A percentile compares a stretch with the other conserved stretches of the same genome.
Evolutionary conservation across 2,113 vertebrate genomes (phyloP).

Genomic region (Gambusia affinis): DNA sequence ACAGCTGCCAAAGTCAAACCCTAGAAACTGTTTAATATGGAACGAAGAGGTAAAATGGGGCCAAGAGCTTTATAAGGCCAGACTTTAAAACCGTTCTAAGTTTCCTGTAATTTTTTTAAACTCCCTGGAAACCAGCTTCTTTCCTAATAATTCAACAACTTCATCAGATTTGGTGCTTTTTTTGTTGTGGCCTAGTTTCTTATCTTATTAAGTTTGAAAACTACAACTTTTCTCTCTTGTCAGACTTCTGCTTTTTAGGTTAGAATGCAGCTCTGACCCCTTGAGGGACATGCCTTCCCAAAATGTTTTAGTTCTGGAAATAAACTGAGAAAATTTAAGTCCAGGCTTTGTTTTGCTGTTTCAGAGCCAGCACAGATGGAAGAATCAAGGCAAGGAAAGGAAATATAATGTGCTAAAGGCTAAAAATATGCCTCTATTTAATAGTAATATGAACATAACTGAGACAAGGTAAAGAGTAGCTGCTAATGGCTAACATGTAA

Average conservation of each 20-base stretch:
- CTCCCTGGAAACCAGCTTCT: not conserved
- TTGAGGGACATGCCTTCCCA: slow-evolving; percentile 22
- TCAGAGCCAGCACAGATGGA: slow-evolving; percentile 21
- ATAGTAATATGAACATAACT: not conserved
- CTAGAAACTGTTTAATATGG: slow-evolving; percentile 1
- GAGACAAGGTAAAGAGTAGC: not conserved
- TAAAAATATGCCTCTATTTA: not conserved
- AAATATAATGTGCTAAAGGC: slow-evolving; percentile 14
- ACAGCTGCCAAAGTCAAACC: slow-evolving; percentile 1
- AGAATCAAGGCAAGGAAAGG: not conserved
- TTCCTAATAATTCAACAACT: not conserved
- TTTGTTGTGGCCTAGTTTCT: not conserved
- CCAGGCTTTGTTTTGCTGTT: slow-evolving; percentile 22
- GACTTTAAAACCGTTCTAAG: not conserved
- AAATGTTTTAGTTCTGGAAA: slow-evolving; percentile 36
- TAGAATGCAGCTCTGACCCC: slow-evolving; percentile 20
- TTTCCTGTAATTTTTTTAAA: not conserved
- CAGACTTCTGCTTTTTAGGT: slow-evolving; percentile 47
- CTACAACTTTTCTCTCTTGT: slow-evolving; percentile 28
- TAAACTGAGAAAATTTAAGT: slow-evolving; percentile 30
- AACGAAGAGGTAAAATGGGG: not conserved
- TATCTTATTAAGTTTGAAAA: not conserved
- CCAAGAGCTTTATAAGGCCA: slow-evolving; percentile 6
- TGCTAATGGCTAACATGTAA: slow-evolving; percentile 10
- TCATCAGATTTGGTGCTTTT: not conserved